A percentile compares a stretch with the other conserved stretches of the same genome.
These are phyloP conservation scores for Alviniconcha marisindica DNA, from an alignment of 1,140 invertebrate genomes.

Conservation along the genomic window DNA sequence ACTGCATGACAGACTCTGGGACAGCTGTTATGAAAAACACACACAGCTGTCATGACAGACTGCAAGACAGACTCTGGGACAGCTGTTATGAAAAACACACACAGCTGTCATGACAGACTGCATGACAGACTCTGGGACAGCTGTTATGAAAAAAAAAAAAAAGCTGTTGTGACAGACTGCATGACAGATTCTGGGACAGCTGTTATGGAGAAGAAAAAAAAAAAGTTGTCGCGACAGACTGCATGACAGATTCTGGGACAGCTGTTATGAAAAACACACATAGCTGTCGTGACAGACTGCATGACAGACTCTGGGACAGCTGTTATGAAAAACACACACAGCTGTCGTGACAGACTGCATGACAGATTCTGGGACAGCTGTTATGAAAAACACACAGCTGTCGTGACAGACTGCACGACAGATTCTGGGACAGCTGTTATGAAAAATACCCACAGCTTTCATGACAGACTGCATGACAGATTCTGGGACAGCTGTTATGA, in stretches of 20 bases:
- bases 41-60: neutral
- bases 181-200: conserved; percentile 34
- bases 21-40: too few relatives aligned
- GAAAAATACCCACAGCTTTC: neutral
- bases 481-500: conserved; percentile 28
- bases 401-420: too few relatives aligned
- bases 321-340: neutral
- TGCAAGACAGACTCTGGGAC: neutral
- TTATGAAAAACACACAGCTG: too few relatives aligned
- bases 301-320: neutral
- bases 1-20: too few relatives aligned
- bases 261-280: neutral
- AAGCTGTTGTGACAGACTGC: too few relatives aligned
- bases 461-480: neutral
- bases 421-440: neutral
- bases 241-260: neutral
- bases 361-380: conserved; percentile 35
- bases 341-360: neutral
- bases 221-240: neutral
- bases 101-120: neutral
- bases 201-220: neutral
- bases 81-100: neutral
- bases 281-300: too few relatives aligned
- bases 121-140: too few relatives aligned
- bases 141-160: too few relatives aligned